These are phyloP conservation scores for Tiliacea aurago DNA, from an alignment of 2,888 invertebrate genomes.

Conservation along the genomic window DNA sequence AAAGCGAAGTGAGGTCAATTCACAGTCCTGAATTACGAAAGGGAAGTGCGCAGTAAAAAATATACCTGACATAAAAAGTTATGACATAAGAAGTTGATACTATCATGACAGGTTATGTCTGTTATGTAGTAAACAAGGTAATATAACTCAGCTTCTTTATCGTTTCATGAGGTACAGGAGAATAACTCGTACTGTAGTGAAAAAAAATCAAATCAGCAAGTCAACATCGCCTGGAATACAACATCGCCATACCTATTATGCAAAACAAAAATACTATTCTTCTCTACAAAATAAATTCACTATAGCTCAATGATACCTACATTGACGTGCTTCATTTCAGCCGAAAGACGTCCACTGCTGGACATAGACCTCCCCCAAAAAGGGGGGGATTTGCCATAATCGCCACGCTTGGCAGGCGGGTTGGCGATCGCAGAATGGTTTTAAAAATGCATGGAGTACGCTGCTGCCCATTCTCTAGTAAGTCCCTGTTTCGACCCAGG, in stretches of 20 bases:
- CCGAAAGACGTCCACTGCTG: no score
- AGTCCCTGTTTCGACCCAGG: no score
- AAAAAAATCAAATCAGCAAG: background rate
- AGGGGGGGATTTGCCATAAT: no score
- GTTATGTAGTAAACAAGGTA: constrained; percentile 28
- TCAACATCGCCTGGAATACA: background rate
- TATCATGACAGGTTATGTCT: constrained; percentile 11
- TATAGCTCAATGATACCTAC: background rate
- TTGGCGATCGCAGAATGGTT: no score
- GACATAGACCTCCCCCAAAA: no score
- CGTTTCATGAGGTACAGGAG: background rate
- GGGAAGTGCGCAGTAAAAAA: constrained; percentile 41
- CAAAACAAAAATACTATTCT: background rate
- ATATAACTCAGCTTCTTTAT: constrained; percentile 26
- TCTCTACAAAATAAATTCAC: background rate
- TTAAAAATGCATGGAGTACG: no score
- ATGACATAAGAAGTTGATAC: constrained; percentile 28
- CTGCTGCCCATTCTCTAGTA: no score
- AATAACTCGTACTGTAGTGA: background rate
- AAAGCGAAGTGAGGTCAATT: constrained; percentile 52
- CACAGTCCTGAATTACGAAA: constrained; percentile 33
- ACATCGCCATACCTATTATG: no score
- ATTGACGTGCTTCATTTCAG: no score
- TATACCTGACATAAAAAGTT: constrained; percentile 51
- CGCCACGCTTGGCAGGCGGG: no score